Evolutionary conservation across 2,113 vertebrate species (phyloP).

Genomic region (Colaptes auratus): DNA sequence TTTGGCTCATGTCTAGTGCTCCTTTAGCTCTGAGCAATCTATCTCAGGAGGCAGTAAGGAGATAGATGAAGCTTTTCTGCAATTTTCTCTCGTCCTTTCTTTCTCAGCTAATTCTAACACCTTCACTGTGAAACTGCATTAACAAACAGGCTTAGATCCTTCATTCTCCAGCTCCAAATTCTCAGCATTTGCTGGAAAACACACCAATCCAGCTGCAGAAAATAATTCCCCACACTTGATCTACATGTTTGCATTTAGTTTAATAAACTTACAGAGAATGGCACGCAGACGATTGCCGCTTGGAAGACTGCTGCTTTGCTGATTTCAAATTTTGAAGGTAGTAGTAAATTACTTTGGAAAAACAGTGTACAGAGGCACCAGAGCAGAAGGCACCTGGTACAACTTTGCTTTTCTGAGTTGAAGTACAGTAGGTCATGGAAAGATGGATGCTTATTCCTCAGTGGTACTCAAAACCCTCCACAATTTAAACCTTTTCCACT

Average conservation of each 20-base stretch:
- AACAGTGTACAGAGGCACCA: background rate
- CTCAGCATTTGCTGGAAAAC: background rate
- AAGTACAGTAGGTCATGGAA: background rate
- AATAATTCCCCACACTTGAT: background rate
- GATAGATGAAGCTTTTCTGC: slow-evolving; percentile 68
- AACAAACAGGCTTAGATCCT: slow-evolving; percentile 55
- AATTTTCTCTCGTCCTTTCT: slow-evolving; percentile 50
- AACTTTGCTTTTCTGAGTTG: background rate
- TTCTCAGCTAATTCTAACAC: slow-evolving; percentile 69
- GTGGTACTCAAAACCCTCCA: background rate
- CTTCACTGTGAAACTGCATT: slow-evolving; percentile 66
- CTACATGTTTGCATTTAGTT: background rate
- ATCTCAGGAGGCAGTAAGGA: slow-evolving; percentile 73
- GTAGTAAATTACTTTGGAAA: background rate
- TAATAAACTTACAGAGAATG: background rate
- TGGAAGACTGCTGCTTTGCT: background rate
- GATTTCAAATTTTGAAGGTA: background rate
- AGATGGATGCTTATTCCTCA: background rate
- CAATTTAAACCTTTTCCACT: background rate
- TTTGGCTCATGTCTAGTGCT: slow-evolving; percentile 68
- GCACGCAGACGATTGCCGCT: background rate
- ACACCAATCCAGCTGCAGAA: slow-evolving; percentile 13
- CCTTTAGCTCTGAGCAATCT: slow-evolving; percentile 71
- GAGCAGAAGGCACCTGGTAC: background rate
- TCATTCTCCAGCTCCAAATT: background rate